A percentile compares a stretch with the other conserved stretches of the same genome.
Evolutionary conservation across 2,888 invertebrate species (phyloP).

Genomic region (Cryptus armator): DNA sequence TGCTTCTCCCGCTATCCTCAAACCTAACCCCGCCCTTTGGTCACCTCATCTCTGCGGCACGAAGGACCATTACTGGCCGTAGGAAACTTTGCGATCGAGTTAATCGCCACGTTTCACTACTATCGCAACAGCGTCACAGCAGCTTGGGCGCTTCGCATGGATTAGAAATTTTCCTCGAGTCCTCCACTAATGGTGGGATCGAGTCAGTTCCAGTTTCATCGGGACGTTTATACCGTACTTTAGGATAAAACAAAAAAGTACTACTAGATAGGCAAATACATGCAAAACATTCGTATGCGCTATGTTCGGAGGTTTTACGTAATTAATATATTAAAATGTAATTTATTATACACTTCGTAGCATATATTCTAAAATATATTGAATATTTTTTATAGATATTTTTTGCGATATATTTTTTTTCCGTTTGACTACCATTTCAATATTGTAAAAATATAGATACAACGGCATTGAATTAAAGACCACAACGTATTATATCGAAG

Average conservation of each 20-base stretch:
- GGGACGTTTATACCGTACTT: neutral
- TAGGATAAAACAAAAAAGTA: neutral
- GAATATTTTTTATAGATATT: no score
- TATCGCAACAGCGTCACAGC: constrained; percentile 37
- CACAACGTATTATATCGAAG: no score
- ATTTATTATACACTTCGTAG: no score
- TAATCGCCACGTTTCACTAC: constrained; percentile 56
- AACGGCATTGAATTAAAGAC: no score
- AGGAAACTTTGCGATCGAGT: constrained; percentile 63
- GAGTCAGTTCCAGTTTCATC: neutral
- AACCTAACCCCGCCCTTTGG: neutral
- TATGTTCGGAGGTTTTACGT: no score
- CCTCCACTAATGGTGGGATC: neutral
- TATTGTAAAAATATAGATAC: no score
- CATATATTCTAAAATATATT: no score
- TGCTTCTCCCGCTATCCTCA: constrained; percentile 18
- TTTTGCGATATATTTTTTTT: no score
- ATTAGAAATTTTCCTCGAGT: constrained; percentile 55
- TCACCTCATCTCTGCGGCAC: constrained; percentile 31
- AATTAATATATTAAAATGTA: no score
- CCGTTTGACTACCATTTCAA: no score
- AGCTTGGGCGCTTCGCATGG: constrained; percentile 36
- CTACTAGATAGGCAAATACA: no score
- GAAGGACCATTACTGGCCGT: constrained; percentile 60
- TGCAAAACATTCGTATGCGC: no score